A percentile compares a stretch with the other conserved stretches of the same genome.
phyloP scores from a whole-genome alignment of 53 echinoderm and acorn worm genomes.

The Astropecten irregularis region DNA sequence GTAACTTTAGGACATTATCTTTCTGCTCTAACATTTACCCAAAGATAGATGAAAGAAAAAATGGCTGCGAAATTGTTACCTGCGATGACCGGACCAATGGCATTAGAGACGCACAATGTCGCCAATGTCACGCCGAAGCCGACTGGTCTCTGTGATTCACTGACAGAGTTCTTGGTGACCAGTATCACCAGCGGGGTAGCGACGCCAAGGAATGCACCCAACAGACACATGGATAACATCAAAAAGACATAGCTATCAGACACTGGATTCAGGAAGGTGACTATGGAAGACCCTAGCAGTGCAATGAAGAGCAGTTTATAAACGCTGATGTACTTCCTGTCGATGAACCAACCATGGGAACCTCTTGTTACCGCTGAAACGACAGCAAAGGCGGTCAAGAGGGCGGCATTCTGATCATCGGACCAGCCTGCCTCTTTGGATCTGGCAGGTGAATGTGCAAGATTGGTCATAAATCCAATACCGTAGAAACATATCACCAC shows the following conservation, averaged over 20 bases:
- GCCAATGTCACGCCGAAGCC: not conserved
- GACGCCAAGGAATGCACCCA: not conserved
- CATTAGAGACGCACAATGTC: not conserved
- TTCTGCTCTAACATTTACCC: no score
- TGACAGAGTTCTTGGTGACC: not conserved
- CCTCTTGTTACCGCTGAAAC: not conserved
- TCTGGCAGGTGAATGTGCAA: not conserved
- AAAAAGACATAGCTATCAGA: slow-evolving; percentile 18
- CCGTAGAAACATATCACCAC: not conserved
- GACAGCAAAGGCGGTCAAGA: not conserved
- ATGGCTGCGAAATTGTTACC: no score
- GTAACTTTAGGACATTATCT: no score
- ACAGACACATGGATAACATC: not conserved
- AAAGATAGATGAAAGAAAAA: no score
- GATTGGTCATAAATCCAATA: not conserved
- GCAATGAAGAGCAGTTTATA: not conserved
- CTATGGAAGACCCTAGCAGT: not conserved
- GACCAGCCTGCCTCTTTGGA: no score
- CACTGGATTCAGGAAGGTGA: no score
- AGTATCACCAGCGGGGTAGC: not conserved
- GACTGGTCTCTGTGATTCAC: not conserved
- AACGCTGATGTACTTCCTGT: not conserved
- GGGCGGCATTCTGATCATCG: no score
- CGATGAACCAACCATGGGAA: slow-evolving; percentile 8
- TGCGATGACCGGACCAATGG: slow-evolving; percentile 12